Conservation (phyloP, 2,888 invertebrate species). For the Mesochorus sp. region DNA sequence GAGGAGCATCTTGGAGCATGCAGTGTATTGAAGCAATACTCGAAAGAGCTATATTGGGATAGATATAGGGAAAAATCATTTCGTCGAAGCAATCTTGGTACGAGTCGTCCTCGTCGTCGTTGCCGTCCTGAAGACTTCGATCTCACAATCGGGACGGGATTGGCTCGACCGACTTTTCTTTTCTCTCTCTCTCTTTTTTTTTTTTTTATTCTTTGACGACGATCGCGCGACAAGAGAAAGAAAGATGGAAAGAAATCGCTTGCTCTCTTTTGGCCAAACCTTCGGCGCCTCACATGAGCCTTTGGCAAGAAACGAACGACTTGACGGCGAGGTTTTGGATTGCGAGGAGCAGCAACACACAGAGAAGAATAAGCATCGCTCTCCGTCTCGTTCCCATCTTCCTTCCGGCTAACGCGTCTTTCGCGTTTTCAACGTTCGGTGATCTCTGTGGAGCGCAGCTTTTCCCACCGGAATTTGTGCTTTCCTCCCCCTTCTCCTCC, state of each 20-base stretch:
- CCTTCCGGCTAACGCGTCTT: slow-evolving; percentile 47
- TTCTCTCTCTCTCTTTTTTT: no score
- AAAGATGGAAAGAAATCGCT: neutral
- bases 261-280: slow-evolving; percentile 45
- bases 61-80: slow-evolving; percentile 48
- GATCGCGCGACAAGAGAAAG: neutral
- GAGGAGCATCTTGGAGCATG: neutral
- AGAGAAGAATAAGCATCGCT: slow-evolving; percentile 25
- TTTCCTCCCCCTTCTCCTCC: slow-evolving; percentile 7
- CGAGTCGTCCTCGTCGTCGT: slow-evolving; percentile 32
- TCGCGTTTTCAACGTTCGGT: slow-evolving; percentile 32
- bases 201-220: neutral
- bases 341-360: slow-evolving; percentile 2
- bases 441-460: neutral
- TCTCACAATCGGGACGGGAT: slow-evolving; percentile 52
- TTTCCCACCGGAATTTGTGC: slow-evolving; percentile 50
- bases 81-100: slow-evolving; percentile 53
- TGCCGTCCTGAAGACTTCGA: slow-evolving; percentile 46
- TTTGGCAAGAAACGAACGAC: slow-evolving; percentile 41
- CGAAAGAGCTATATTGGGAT: slow-evolving; percentile 5
- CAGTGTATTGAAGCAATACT: slow-evolving; percentile 16
- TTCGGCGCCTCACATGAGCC: slow-evolving; percentile 10
- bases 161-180: slow-evolving; percentile 50
- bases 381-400: slow-evolving; percentile 36
- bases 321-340: slow-evolving; percentile 38